Conservation (phyloP, 92 coral and sea anemone species). For the Muricea muricata region DNA sequence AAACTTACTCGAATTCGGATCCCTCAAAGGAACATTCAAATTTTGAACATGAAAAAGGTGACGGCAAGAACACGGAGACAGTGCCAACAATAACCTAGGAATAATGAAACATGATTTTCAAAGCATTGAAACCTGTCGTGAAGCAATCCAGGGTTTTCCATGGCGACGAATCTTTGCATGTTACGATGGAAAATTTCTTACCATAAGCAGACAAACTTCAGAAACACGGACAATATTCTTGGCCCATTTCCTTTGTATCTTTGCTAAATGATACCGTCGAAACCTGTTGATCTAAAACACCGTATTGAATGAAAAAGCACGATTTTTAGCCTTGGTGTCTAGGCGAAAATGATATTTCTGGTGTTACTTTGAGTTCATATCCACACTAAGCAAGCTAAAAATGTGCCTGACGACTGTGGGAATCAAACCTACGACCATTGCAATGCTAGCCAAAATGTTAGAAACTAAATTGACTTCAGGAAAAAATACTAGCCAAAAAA, state of each 20-base stretch:
- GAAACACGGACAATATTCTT: conserved; percentile 83
- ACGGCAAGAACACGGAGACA: conserved; percentile 92
- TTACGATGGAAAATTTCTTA: too few species aligned
- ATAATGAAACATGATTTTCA: background rate
- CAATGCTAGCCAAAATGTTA: too few species aligned
- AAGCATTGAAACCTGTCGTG: background rate
- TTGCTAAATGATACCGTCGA: conserved; percentile 80
- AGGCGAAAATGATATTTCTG: too few species aligned
- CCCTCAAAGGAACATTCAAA: conserved; percentile 76
- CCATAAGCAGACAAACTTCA: conserved; percentile 93
- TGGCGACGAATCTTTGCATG: too few species aligned
- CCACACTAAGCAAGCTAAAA: too few species aligned
- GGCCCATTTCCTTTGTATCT: conserved; percentile 79
- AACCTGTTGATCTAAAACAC: conserved; percentile 92
- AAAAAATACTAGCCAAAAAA: background rate
- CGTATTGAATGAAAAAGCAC: too few species aligned
- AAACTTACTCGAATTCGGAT: conserved; percentile 70
- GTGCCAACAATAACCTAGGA: conserved; percentile 87
- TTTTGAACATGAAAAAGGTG: conserved; percentile 85
- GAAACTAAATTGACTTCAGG: background rate
- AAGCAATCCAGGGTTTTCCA: background rate
- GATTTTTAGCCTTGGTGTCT: too few species aligned
- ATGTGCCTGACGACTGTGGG: too few species aligned
- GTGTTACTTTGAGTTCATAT: too few species aligned
- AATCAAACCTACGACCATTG: too few species aligned